These are phyloP conservation scores for Pogonophryne albipinna DNA, from an alignment of 2,797 vertebrate species.

Conservation along the genomic window DNA sequence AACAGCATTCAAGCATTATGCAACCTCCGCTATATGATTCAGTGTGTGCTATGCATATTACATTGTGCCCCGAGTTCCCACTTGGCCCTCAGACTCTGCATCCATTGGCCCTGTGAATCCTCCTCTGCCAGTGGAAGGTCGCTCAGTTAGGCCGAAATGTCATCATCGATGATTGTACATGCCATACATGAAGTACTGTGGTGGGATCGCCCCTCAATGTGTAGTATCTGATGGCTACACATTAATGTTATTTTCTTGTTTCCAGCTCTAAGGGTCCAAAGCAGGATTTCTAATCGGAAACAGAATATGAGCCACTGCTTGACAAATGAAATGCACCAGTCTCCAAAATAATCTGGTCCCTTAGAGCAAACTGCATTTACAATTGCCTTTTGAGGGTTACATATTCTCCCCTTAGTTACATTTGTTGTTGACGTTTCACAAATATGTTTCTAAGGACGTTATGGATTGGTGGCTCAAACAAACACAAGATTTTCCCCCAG, in stretches of 20 bases:
- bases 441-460: too few species aligned
- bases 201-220: not conserved
- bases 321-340: not conserved
- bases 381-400: too few species aligned
- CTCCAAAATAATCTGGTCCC: too few species aligned
- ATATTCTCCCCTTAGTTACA: too few species aligned
- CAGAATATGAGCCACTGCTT: not conserved
- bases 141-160: conserved; percentile 24
- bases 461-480: too few species aligned
- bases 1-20: conserved; percentile 56
- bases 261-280: not conserved
- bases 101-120: conserved; percentile 35
- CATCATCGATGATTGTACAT: not conserved
- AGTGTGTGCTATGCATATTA: conserved; percentile 70
- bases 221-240: not conserved
- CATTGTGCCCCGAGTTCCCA: conserved; percentile 55
- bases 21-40: conserved; percentile 74
- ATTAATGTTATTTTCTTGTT: not conserved
- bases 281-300: not conserved
- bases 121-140: conserved; percentile 24
- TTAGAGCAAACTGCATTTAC: too few species aligned
- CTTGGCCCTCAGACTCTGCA: conserved; percentile 37
- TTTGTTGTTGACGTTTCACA: too few species aligned
- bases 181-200: not conserved
- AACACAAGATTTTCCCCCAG: too few species aligned